phyloP scores from a whole-genome alignment of 1,140 invertebrate genomes.

The Homalodisca vitripennis region DNA sequence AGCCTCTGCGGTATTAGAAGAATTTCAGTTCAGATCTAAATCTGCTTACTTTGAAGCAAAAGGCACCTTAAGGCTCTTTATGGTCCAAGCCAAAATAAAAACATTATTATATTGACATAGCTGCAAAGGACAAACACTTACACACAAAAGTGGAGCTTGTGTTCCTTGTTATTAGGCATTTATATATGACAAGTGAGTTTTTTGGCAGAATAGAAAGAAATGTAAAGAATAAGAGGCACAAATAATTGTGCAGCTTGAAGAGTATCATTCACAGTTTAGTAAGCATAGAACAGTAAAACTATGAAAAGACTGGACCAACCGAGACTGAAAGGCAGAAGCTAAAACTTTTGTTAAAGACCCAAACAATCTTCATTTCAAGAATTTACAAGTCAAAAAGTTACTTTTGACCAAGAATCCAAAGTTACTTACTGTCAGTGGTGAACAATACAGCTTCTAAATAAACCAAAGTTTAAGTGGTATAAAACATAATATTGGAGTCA shows the following conservation, averaged over 20 bases:
- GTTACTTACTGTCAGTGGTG: conserved; percentile 2
- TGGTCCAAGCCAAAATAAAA: conserved; percentile 44
- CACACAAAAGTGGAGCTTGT: conserved; percentile 33
- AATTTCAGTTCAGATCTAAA: conserved; percentile 33
- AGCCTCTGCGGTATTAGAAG: conserved; percentile 40
- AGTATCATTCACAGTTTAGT: not conserved
- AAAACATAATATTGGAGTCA: conserved; percentile 19
- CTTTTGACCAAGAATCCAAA: conserved; percentile 9
- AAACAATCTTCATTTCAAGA: conserved; percentile 12
- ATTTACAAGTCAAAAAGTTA: conserved; percentile 12
- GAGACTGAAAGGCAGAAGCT: conserved; percentile 20
- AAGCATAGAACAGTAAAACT: conserved; percentile 24
- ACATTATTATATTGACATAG: conserved; percentile 38
- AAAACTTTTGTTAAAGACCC: conserved; percentile 8
- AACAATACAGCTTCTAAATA: conserved; percentile 12
- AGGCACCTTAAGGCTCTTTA: conserved; percentile 36
- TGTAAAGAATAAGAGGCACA: not conserved
- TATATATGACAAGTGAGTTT: conserved; percentile 42
- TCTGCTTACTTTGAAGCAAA: conserved; percentile 34
- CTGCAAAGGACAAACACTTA: conserved; percentile 20
- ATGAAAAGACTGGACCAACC: conserved; percentile 15
- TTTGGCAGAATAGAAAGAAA: conserved; percentile 41
- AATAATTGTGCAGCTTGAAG: conserved; percentile 21
- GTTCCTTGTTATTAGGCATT: conserved; percentile 41
- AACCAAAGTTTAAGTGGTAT: not conserved